Percentiles rank a stretch among this genome's conserved stretches.
Conservation (phyloP, 2,888 invertebrate genomes). For the Helobdella robusta region DNA sequence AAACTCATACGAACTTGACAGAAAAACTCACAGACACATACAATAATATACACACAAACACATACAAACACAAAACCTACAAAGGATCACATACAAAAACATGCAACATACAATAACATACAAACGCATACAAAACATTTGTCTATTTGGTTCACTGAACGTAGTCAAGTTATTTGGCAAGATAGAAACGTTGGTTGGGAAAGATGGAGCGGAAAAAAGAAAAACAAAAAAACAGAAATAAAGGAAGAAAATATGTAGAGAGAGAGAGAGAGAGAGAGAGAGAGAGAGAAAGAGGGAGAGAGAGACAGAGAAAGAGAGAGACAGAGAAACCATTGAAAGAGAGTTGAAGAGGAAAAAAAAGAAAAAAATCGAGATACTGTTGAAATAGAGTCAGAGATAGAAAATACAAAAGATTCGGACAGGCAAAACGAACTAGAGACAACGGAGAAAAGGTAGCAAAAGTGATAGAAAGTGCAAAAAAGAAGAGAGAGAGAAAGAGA, state of each 20-base stretch:
- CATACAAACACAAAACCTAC: not conserved
- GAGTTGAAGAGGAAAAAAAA: not conserved
- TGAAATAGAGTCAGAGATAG: constrained; percentile 10
- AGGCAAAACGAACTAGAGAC: not conserved
- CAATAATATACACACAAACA: constrained; percentile 3
- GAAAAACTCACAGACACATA: no score
- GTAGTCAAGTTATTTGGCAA: no score
- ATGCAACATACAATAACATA: no score
- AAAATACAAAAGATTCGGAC: not conserved
- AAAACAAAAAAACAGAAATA: no score
- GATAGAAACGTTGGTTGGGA: no score
- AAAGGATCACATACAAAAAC: no score
- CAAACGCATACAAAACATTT: no score
- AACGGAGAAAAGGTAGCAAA: not conserved
- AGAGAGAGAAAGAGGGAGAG: constrained; percentile 2
- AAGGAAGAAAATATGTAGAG: no score
- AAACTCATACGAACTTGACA: no score
- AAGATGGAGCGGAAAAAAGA: no score
- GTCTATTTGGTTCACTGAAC: no score
- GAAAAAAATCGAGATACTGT: not conserved
- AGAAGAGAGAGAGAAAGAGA: not conserved
- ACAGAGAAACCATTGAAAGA: not conserved
- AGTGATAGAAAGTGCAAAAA: not conserved
- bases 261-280: not conserved
- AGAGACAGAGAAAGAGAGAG: not conserved